phyloP scores from a whole-genome alignment of 2,113 vertebrate genomes.

The Psilopogon haemacephalus region DNA sequence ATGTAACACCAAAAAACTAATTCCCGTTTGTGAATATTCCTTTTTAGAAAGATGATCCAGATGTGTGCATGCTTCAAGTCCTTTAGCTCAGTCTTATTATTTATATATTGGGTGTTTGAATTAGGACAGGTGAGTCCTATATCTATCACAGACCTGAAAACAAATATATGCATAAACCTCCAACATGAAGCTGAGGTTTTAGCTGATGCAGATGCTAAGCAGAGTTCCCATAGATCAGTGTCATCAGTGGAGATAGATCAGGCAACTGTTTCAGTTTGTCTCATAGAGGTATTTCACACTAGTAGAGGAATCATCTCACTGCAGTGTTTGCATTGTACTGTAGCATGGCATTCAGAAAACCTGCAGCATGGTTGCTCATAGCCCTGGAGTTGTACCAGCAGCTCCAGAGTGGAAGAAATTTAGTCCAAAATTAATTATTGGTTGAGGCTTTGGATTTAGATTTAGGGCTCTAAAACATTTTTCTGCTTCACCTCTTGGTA shows the following conservation, averaged over 20 bases:
- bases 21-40: no score
- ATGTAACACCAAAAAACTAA: no score
- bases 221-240: neutral
- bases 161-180: neutral
- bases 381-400: neutral
- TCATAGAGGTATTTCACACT: neutral
- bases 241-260: neutral
- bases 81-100: neutral
- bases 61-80: no score
- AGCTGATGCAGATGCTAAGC: neutral
- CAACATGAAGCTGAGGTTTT: neutral
- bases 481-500: neutral
- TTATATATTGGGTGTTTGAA: neutral
- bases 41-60: no score
- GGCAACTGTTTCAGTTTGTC: neutral
- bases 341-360: neutral
- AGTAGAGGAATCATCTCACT: neutral
- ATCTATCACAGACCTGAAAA: neutral
- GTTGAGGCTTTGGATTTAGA: neutral
- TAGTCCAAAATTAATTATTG: rapidly evolving
- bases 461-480: neutral
- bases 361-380: neutral
- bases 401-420: neutral
- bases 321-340: neutral
- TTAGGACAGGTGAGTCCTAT: neutral